A percentile compares a stretch with the other conserved stretches of the same genome.
phyloP scores from a whole-genome alignment of 2,888 invertebrate genomes.

The Polietes domitor region DNA sequence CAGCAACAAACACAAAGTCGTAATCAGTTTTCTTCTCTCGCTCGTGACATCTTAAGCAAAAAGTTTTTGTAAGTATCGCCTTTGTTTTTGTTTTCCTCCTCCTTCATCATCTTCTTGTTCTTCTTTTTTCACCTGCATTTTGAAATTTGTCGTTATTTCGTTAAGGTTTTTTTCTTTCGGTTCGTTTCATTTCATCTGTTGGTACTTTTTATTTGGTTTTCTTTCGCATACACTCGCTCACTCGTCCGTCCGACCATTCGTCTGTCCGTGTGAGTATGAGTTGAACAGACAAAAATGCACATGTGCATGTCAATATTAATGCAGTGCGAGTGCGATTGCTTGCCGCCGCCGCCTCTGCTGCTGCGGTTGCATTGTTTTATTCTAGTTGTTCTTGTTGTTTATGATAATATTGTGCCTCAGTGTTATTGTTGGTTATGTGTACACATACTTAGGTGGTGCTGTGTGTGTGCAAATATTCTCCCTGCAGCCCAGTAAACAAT shows the following conservation, averaged over 20 bases:
- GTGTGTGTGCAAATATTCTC: background rate
- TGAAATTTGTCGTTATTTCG: slow-evolving; percentile 4
- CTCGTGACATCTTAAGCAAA: slow-evolving; percentile 55
- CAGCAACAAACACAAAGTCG: slow-evolving; percentile 12
- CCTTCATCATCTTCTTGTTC: background rate
- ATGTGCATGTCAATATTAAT: slow-evolving; percentile 34
- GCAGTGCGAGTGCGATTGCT: slow-evolving; percentile 19
- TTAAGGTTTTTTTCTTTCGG: background rate
- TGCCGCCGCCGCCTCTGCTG: no score
- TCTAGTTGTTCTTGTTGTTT: slow-evolving; percentile 16
- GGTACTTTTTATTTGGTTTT: background rate
- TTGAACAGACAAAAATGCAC: slow-evolving; percentile 1
- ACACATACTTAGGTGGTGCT: background rate
- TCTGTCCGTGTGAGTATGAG: no score
- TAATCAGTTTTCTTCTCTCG: slow-evolving; percentile 50
- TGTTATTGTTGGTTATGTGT: background rate
- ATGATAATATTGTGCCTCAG: slow-evolving; percentile 2
- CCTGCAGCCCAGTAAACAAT: background rate
- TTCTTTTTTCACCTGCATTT: slow-evolving; percentile 19
- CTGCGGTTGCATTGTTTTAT: background rate
- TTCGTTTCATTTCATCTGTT: slow-evolving; percentile 11
- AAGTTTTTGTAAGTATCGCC: slow-evolving; percentile 61
- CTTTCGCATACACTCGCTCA: background rate
- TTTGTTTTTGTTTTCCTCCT: background rate
- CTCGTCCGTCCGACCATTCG: no score